phyloP scores from a whole-genome alignment of 2,797 vertebrate species.

The Danio aesculapii region DNA sequence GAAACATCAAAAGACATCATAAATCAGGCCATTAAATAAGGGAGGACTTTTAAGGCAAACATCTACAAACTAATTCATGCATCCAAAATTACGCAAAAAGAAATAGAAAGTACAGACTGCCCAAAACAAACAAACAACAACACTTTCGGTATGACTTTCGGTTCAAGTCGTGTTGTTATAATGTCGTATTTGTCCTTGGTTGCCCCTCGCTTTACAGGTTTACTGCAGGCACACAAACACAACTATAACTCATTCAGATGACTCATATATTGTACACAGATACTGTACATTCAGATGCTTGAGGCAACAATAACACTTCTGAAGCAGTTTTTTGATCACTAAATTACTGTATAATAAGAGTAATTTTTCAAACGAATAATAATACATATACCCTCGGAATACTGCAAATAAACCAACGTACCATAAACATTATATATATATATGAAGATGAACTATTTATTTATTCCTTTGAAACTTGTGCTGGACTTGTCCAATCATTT shows the following conservation, averaged over 20 bases:
- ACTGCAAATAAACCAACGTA: not conserved
- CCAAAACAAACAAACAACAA: too few species aligned
- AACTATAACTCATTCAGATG: not conserved
- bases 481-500: too few species aligned
- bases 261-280: not conserved
- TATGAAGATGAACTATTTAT: too few species aligned
- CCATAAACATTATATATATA: not conserved
- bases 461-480: too few species aligned
- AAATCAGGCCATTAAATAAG: not conserved
- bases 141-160: not conserved
- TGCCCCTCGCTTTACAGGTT: slow-evolving; percentile 60
- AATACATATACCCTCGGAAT: not conserved
- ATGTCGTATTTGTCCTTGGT: not conserved
- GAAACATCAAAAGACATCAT: not conserved
- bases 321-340: not conserved
- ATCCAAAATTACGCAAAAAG: not conserved
- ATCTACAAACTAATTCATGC: not conserved
- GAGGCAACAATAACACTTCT: not conserved
- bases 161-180: not conserved
- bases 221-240: slow-evolving; percentile 70
- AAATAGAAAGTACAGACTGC: not conserved
- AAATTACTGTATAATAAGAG: not conserved
- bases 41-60: not conserved
- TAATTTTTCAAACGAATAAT: slow-evolving; percentile 6
- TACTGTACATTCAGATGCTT: not conserved